Percentiles rank a stretch among this genome's conserved stretches.
These are phyloP conservation scores for Salpingus planirostris DNA, from an alignment of 2,888 invertebrate species.

Conservation along the genomic window DNA sequence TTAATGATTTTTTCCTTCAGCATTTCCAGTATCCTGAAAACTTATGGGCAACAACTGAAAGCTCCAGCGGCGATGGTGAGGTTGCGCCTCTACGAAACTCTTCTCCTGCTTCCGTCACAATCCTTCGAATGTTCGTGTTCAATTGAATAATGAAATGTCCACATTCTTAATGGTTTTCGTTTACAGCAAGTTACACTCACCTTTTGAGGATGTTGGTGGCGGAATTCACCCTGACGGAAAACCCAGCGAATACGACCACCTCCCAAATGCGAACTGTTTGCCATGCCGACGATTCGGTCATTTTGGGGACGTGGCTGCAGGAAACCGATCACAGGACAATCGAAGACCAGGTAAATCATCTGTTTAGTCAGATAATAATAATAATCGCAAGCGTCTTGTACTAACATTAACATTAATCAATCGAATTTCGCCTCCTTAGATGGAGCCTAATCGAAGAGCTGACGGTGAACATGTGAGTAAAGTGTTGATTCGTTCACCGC, in stretches of 20 bases:
- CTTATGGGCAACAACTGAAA: conserved; percentile 85
- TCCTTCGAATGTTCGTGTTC: conserved; percentile 60
- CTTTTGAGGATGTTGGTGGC: conserved; percentile 85
- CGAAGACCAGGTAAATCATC: conserved; percentile 80
- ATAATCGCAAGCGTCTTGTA: not conserved
- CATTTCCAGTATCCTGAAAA: conserved; percentile 74
- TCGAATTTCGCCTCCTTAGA: conserved; percentile 44
- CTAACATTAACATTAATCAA: conserved; percentile 1
- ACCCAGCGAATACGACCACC: conserved; percentile 83
- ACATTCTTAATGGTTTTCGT: conserved; percentile 6
- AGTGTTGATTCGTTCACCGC: conserved; percentile 19
- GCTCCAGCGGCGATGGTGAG: conserved; percentile 92
- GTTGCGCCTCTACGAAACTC: conserved; percentile 83
- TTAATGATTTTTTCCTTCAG: conserved; percentile 41
- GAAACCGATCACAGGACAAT: conserved; percentile 94
- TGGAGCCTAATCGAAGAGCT: conserved; percentile 75
- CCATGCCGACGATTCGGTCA: conserved; percentile 81
- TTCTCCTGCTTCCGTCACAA: conserved; percentile 67
- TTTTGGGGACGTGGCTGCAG: conserved; percentile 90
- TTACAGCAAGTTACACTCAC: conserved; percentile 70
- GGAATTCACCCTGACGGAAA: conserved; percentile 91
- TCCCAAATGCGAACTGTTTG: conserved; percentile 75
- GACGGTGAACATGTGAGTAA: conserved; percentile 76
- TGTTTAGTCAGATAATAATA: conserved; percentile 2
- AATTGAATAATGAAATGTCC: not conserved